Percentiles rank a stretch among this genome's conserved stretches.
Evolutionary conservation across 92 coral and sea anemone genomes (phyloP).

Genomic region (Epizoanthus fatuus): DNA sequence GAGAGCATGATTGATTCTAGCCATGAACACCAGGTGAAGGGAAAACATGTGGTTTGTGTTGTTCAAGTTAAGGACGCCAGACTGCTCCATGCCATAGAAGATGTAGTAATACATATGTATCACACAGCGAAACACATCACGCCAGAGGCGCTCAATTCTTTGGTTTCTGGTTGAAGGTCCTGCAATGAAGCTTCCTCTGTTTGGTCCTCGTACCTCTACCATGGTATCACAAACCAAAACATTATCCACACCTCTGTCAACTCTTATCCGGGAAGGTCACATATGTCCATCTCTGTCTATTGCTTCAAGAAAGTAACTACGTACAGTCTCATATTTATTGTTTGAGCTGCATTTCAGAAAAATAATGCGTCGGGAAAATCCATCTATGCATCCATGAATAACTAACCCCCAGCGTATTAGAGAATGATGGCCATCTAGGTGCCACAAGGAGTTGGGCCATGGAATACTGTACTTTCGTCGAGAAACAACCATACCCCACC

Average conservation of each 20-base stretch:
- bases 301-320: conserved; percentile 57
- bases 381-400: conserved; percentile 83
- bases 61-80: conserved; percentile 45
- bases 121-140: conserved; percentile 56
- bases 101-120: conserved; percentile 55
- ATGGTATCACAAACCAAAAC: conserved; percentile 73
- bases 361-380: conserved; percentile 74
- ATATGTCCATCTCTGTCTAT: conserved; percentile 60
- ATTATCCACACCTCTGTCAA: conserved; percentile 79
- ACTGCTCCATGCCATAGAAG: conserved; percentile 63
- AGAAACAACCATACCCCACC: conserved; percentile 72
- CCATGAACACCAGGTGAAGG: conserved; percentile 54
- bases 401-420: conserved; percentile 80
- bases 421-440: conserved; percentile 77
- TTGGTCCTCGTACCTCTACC: conserved; percentile 71
- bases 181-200: conserved; percentile 75
- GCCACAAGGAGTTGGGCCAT: conserved; percentile 83
- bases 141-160: conserved; percentile 59
- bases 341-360: conserved; percentile 68
- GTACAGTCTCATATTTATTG: conserved; percentile 68
- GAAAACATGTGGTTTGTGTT: conserved; percentile 56
- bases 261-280: conserved; percentile 80
- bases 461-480: conserved; percentile 63
- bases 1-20: conserved; percentile 50
- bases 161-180: conserved; percentile 81